Base-by-base conservation (phyloP, 2,797 vertebrate species). In the Thaleichthys pacificus region DNA sequence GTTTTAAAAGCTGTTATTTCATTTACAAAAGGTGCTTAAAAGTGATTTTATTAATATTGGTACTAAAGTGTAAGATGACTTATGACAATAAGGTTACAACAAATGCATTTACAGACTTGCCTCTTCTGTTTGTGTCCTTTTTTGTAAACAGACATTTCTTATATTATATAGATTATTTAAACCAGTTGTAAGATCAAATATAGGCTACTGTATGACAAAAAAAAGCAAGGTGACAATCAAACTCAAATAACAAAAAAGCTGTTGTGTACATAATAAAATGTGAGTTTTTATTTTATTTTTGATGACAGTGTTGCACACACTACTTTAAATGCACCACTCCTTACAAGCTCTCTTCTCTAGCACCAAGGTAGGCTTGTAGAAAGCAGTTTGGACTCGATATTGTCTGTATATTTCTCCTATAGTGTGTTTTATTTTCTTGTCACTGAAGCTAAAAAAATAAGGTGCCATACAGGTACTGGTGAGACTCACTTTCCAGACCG, bases 241-340 rank as follows among this genome's bases (percentile, higher is more conserved):
- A 85, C 77, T 54, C 66, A 75, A 82, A 76, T 69, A 77, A 66
- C 68, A 76, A 64, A 72, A 61, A 65, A 67, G 61, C 73, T 66
- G 65, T 19, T 81, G 71, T 77, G 76, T 81, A 81, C 68, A 77
- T 80, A 84, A 49, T 73, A 19, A 67, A 54, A 69, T 77, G 42
- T 47, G 42, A 47, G 42, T 47, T 47, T 47, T 14, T 47, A 47
- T 47, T 47, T 60, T 84, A 70, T 86, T 78, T 75, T 84, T 75
- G 74, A 80, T 49, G 69, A 60, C 56, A 57, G 82, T 72, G 51
- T 85, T 76, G 75, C 80, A 66, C 78, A 81, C 84, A 90, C 88
- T 75, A 73, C 80, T 87, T 87, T 81, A 79, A 77, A 82, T 75
- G 82, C 88, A 91, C 88, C 60, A 71, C 72, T 80, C 78, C 70